Evolutionary conservation across 2,888 invertebrate genomes (phyloP), one percentile per base, ranked within the genome.

Genomic region (Archips crataeganus): DNA sequence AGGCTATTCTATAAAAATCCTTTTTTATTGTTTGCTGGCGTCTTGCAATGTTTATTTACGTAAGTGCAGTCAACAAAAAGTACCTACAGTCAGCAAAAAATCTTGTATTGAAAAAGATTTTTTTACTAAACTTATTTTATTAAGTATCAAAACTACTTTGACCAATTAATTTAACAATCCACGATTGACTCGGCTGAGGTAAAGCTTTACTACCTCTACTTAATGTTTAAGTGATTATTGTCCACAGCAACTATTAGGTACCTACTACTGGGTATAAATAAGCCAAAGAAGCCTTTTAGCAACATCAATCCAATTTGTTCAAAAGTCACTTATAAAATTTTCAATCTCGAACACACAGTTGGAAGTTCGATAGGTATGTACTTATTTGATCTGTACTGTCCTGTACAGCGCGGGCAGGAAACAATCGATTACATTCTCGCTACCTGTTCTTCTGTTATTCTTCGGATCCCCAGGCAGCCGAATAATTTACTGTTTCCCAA

Each of bases 401-500:
- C 34, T 59, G 49, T 23, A 59, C 15, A 34, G 66, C 49, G 36
- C 49, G 36, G 23, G 54, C 54, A 42, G 76, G 79, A 79, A 77
- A 75, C 83, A 82, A 86, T 89, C 85, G 86, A 87, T 88, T 86
- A 67, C 67, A 3, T 39, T 87, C 83, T 78, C 75, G 76, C 70
- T 77, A 75, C 81, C 78, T 83, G 79, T 85, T 88, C 89, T 88
- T 88, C 84, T 86, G 87, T 88, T 90, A 88, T 90, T 90, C 88
- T 89, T 89, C 76, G 74, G 57, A 59, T 79, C 91, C 85, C 87
- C 5, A 47, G 83, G 81, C 81, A 81, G 81, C 76, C 78, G 90
- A 89, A 92, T 91, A 91, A 92, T 91, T 91, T 91, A 92, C 89
- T 87, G 88, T 86, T 88, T 80, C 79, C 85, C 81, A 86, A 88